phyloP scores from a whole-genome alignment of 2,113 vertebrate genomes.

The Acanthisitta chloris region DNA sequence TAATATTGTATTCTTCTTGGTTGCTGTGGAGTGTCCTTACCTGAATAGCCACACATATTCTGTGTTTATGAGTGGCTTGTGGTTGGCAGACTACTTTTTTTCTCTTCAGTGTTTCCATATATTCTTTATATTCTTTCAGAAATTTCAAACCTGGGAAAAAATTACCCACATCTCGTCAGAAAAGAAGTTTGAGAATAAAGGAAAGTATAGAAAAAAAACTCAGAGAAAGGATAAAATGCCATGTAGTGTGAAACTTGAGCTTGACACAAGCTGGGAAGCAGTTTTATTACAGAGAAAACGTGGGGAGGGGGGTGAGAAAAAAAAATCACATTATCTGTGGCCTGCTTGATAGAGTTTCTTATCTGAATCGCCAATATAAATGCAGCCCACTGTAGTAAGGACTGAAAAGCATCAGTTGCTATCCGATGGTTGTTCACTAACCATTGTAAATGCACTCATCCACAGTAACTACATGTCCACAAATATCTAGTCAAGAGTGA shows the following conservation, averaged over 20 bases:
- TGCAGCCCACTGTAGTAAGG: not conserved
- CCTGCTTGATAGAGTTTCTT: not conserved
- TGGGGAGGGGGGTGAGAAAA: not conserved
- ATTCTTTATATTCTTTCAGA: not conserved
- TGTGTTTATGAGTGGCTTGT: not conserved
- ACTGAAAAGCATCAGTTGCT: constrained; percentile 1
- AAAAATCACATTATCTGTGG: not conserved
- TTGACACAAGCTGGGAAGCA: not conserved
- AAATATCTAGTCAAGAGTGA: constrained; percentile 51
- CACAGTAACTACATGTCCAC: constrained; percentile 34
- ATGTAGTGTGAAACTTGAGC: not conserved
- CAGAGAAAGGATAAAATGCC: not conserved
- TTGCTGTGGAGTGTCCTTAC: not conserved
- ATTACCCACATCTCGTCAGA: not conserved
- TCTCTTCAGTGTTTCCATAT: not conserved
- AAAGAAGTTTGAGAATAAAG: not conserved
- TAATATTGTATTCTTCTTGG: not conserved
- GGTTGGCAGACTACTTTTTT: not conserved
- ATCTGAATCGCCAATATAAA: constrained; percentile 9
- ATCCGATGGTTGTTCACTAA: not conserved
- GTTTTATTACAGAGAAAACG: not conserved
- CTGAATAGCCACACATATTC: not conserved
- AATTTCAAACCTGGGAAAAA: not conserved
- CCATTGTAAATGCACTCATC: constrained; percentile 30
- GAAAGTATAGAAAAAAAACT: not conserved